These are phyloP conservation scores for Ciconia maguari DNA, from an alignment of 2,113 vertebrate species.

Conservation along the genomic window DNA sequence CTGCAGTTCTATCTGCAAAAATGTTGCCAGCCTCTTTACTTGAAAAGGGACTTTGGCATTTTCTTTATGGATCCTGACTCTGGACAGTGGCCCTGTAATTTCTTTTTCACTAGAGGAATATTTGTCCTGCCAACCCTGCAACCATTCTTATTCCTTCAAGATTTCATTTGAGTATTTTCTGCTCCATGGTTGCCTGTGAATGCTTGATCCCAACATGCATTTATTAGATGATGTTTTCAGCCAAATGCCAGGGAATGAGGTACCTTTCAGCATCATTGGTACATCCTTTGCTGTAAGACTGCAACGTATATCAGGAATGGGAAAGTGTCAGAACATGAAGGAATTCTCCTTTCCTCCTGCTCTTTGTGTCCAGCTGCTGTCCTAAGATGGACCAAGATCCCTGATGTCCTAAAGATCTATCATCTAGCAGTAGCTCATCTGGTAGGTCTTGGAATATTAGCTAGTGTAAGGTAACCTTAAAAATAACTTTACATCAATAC, in stretches of 20 bases:
- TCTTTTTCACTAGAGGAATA: not conserved
- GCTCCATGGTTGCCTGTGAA: not conserved
- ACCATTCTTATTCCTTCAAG: not conserved
- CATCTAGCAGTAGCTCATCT: not conserved
- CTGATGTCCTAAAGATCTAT: not conserved
- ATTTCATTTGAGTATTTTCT: not conserved
- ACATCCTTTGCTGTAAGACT: not conserved
- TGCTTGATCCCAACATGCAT: not conserved
- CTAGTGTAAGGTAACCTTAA: constrained; percentile 3
- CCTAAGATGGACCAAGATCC: not conserved
- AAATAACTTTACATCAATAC: not conserved
- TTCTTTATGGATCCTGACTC: not conserved
- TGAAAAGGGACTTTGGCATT: not conserved
- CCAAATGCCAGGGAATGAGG: not conserved
- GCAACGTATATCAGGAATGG: accelerated
- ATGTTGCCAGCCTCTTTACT: accelerated
- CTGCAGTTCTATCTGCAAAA: not conserved
- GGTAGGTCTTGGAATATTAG: not conserved
- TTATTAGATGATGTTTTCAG: not conserved
- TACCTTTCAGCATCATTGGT: not conserved
- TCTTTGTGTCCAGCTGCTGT: not conserved
- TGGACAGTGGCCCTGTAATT: not conserved
- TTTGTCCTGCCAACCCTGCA: not conserved
- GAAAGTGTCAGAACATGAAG: not conserved
- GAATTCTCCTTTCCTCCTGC: not conserved